Evolutionary conservation across 1,140 invertebrate genomes (phyloP).

Genomic region (Lasioglossum albipes): DNA sequence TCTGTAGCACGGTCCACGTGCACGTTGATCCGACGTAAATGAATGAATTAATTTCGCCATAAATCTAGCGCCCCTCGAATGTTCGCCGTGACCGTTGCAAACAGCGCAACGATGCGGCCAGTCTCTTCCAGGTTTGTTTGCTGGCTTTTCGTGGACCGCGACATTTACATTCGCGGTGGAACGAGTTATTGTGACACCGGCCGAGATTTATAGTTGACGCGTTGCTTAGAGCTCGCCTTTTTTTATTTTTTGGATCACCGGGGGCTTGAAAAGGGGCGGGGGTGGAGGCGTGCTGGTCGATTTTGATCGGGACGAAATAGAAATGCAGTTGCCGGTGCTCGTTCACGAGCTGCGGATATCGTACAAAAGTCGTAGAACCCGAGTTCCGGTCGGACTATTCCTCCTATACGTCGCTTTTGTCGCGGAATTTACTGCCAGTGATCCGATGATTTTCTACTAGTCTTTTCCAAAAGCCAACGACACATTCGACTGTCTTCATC

Average conservation of each 20-base stretch:
- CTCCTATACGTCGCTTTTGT: background rate
- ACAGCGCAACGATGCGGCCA: constrained; percentile 10
- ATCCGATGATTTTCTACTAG: too few species aligned
- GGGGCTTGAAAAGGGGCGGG: constrained; percentile 21
- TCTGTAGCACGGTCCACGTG: too few species aligned
- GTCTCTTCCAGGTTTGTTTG: constrained; percentile 28
- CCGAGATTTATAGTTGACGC: constrained; percentile 39
- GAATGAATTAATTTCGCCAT: background rate
- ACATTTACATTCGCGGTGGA: constrained; percentile 34
- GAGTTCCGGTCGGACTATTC: background rate
- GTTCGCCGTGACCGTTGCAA: background rate
- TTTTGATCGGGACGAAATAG: constrained; percentile 25
- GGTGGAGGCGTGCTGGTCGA: constrained; percentile 7
- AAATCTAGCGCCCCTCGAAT: background rate
- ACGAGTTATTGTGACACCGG: constrained; percentile 36
- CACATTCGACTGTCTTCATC: too few species aligned
- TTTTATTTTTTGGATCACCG: background rate
- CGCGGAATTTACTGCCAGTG: too few species aligned
- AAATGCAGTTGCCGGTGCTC: constrained; percentile 2
- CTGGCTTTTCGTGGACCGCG: constrained; percentile 14
- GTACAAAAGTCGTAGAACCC: constrained; percentile 11
- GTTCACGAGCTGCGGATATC: background rate
- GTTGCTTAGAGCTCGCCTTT: constrained; percentile 27
- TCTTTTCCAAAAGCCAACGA: too few species aligned
- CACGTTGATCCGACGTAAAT: background rate